These are phyloP conservation scores for Daubentonia madagascariensis DNA, from an alignment of 2,113 vertebrate genomes.

Conservation along the genomic window DNA sequence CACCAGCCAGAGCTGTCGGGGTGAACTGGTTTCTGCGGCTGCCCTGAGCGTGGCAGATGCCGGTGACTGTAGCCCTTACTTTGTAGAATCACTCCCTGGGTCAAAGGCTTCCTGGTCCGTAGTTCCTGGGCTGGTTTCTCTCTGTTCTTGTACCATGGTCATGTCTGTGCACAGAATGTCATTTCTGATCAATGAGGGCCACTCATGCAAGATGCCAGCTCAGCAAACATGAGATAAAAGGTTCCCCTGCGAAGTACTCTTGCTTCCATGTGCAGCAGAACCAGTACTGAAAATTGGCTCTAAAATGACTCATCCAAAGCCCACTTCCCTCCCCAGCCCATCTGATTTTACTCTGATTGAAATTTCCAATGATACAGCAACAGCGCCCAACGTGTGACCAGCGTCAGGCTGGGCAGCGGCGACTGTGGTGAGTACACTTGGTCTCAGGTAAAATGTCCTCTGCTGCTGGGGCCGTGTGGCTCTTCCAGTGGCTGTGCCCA, in stretches of 20 bases:
- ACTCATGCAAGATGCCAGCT: not conserved
- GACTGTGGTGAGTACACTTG: rapidly evolving
- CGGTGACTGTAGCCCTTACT: too few relatives aligned
- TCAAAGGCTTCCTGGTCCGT: rapidly evolving
- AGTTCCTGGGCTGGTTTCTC: not conserved
- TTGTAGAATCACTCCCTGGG: too few relatives aligned
- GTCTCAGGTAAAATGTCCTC: rapidly evolving
- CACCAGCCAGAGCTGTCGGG: rapidly evolving
- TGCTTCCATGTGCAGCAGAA: rapidly evolving
- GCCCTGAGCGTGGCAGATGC: rapidly evolving
- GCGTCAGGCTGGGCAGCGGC: rapidly evolving
- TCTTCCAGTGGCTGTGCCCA: rapidly evolving
- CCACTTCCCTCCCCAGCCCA: rapidly evolving
- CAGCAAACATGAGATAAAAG: rapidly evolving
- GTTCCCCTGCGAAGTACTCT: rapidly evolving
- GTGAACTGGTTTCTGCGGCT: not conserved
- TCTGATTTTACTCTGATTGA: not conserved
- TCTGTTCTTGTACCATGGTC: not conserved
- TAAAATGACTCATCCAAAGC: rapidly evolving
- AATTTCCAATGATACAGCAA: not conserved
- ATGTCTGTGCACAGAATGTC: not conserved
- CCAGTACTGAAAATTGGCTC: rapidly evolving
- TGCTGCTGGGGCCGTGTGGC: rapidly evolving
- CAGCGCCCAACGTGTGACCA: rapidly evolving
- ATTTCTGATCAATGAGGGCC: not conserved